Evolutionary conservation across 2,797 vertebrate genomes (phyloP).

Genomic region (Liasis olivaceus): DNA sequence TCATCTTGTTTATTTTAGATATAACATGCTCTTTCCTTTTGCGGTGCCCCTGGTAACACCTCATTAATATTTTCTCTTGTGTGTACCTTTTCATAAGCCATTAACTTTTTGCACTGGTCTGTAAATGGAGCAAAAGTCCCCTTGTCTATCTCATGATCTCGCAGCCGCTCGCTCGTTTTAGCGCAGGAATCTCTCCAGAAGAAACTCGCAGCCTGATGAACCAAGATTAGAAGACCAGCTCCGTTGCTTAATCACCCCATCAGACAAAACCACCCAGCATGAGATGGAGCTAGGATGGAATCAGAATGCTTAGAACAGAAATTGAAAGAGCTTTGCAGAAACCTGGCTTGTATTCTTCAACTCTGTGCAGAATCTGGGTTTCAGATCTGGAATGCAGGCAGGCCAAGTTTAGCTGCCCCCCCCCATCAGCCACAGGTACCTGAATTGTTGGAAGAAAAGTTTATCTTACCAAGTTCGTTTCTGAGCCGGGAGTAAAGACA

Average conservation of each 20-base stretch:
- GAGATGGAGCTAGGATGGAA: neutral
- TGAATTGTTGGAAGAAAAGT: no score
- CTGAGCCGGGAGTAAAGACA: no score
- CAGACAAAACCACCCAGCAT: accelerated
- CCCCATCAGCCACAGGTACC: neutral
- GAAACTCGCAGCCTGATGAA: neutral
- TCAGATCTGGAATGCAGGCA: neutral
- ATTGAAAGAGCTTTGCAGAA: neutral
- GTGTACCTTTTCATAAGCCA: neutral
- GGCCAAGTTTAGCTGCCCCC: neutral
- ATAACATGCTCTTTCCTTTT: neutral
- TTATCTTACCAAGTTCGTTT: no score
- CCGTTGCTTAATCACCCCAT: neutral
- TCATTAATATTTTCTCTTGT: neutral
- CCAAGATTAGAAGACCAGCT: neutral
- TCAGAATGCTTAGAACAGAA: neutral
- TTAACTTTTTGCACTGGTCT: neutral
- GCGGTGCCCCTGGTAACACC: neutral
- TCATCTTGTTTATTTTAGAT: neutral
- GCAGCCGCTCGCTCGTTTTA: neutral
- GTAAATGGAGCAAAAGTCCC: neutral
- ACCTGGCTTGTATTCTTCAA: neutral
- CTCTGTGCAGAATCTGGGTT: neutral
- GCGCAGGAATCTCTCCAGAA: neutral
- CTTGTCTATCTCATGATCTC: neutral